phyloP scores from a whole-genome alignment of 1,140 invertebrate species.

The Neodiprion virginianus region DNA sequence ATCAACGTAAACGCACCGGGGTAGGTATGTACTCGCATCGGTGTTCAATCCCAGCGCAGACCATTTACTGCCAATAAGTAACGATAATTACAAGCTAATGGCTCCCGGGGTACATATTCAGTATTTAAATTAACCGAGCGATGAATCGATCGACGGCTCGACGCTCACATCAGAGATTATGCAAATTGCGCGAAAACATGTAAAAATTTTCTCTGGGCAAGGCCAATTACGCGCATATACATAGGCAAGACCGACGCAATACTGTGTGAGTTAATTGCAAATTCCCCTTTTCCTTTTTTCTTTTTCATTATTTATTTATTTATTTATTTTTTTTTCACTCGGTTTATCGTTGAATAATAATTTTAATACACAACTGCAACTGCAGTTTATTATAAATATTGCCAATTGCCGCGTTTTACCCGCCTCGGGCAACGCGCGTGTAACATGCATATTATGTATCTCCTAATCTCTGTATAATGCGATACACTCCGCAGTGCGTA shows the following conservation, averaged over 20 bases:
- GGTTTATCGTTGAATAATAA: too few species aligned
- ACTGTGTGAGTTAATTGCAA: background rate
- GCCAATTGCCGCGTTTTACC: too few species aligned
- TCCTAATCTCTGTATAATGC: background rate
- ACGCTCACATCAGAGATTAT: background rate
- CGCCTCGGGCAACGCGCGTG: too few species aligned
- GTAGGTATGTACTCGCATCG: background rate
- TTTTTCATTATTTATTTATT: background rate
- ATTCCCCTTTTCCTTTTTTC: background rate
- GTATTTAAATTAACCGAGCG: constrained; percentile 1
- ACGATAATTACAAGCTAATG: constrained; percentile 7
- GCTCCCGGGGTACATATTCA: constrained; percentile 6
- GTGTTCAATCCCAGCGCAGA: background rate
- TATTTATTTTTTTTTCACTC: too few species aligned
- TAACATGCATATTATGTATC: background rate
- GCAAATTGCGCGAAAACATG: background rate
- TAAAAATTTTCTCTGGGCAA: background rate
- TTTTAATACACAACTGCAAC: too few species aligned
- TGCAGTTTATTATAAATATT: too few species aligned
- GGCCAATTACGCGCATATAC: background rate
- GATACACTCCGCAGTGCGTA: too few species aligned
- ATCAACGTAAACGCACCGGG: background rate
- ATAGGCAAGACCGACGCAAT: background rate
- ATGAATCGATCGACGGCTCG: background rate
- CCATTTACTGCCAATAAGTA: constrained; percentile 1